phyloP scores from a whole-genome alignment of 1,140 invertebrate species.

The Papilio dardanus region DNA sequence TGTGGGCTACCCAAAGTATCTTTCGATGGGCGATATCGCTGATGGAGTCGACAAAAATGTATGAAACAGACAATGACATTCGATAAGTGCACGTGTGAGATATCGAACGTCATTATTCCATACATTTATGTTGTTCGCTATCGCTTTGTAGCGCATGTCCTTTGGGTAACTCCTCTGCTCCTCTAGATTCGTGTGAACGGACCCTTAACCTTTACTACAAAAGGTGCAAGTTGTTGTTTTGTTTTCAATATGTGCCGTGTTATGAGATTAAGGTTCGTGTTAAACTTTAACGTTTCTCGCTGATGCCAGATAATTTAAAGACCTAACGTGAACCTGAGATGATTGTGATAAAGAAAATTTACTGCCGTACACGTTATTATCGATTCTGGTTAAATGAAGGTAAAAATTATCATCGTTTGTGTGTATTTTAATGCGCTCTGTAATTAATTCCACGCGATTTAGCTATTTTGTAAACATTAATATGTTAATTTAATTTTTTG shows the following conservation, averaged over 20 bases:
- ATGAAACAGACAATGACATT: no score
- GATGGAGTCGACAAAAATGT: no score
- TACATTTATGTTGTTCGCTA: no score
- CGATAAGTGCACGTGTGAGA: no score
- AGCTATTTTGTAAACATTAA: neutral
- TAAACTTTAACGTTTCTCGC: constrained; percentile 29
- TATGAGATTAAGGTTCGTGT: constrained; percentile 33
- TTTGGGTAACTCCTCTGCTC: no score
- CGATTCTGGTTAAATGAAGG: constrained; percentile 21
- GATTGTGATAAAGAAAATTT: constrained; percentile 21
- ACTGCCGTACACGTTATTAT: constrained; percentile 21
- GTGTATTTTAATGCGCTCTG: neutral
- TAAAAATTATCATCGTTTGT: neutral
- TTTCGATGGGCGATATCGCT: no score
- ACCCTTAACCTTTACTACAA: neutral
- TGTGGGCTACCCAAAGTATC: no score
- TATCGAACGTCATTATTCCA: no score
- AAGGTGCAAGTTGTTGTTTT: constrained; percentile 16
- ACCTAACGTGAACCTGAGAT: constrained; percentile 32
- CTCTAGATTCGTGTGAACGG: no score
- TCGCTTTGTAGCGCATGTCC: no score
- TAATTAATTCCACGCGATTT: neutral
- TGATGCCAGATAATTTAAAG: constrained; percentile 31
- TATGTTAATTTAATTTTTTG: no score
- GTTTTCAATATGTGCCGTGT: constrained; percentile 26